Conservation (phyloP, 1,140 invertebrate genomes). For the Scaptomyza pallida region DNA sequence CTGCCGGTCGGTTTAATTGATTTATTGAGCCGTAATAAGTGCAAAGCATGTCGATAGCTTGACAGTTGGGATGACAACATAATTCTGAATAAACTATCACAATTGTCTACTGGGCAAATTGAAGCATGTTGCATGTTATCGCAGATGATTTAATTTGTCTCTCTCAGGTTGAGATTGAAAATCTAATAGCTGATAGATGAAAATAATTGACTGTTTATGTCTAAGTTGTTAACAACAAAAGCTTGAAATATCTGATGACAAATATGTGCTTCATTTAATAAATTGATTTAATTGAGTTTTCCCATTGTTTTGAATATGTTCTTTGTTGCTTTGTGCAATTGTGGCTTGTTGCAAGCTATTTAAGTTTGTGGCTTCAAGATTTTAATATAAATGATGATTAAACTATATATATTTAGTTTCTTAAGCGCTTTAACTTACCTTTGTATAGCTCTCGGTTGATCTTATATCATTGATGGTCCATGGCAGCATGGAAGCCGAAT, state of each 20-base stretch:
- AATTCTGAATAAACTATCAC: background rate
- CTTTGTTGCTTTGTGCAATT: too few species aligned
- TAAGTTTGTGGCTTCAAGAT: too few species aligned
- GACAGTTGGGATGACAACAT: slow-evolving; percentile 10
- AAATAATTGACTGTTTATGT: background rate
- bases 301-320: too few species aligned
- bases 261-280: background rate
- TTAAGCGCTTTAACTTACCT: slow-evolving; percentile 66
- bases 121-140: background rate
- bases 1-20: slow-evolving; percentile 63
- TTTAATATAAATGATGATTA: background rate
- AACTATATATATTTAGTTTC: too few species aligned
- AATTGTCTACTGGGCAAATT: background rate
- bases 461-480: slow-evolving; percentile 89
- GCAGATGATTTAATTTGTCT: slow-evolving; percentile 21
- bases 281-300: background rate
- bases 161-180: background rate
- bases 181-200: background rate
- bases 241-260: background rate
- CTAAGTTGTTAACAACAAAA: background rate
- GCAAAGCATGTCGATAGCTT: slow-evolving; percentile 39
- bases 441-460: slow-evolving; percentile 85
- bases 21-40: slow-evolving; percentile 71
- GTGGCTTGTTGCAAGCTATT: too few species aligned
- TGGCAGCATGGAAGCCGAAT: slow-evolving; percentile 91